Percentiles rank a stretch among this genome's conserved stretches.
These are phyloP conservation scores for Sympetrum striolatum DNA, from an alignment of 2,888 invertebrate genomes.

Conservation along the genomic window DNA sequence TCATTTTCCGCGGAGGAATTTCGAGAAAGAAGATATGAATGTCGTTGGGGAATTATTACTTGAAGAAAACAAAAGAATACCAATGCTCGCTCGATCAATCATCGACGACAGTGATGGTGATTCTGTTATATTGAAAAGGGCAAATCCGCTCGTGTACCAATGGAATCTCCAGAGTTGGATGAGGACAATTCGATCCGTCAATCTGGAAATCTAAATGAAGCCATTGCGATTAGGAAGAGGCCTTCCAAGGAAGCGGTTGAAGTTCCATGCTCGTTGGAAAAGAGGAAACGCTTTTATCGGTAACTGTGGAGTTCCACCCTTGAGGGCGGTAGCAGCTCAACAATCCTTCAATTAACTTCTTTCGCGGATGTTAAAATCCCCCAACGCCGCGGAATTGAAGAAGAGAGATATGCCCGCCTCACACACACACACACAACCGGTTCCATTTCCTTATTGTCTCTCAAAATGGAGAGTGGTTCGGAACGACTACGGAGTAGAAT, in stretches of 20 bases:
- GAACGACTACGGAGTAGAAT: neutral
- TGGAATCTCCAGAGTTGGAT: neutral
- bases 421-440: neutral
- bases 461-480: neutral
- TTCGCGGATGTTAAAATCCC: neutral
- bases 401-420: neutral
- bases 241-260: neutral
- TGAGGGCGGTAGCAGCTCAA: neutral
- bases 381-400: neutral
- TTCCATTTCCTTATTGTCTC: conserved; percentile 29
- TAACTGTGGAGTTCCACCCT: neutral
- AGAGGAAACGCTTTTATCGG: neutral
- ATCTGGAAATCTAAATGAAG: neutral
- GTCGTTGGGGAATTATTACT: no score
- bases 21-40: no score
- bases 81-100: neutral
- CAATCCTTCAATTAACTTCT: conserved; percentile 40
- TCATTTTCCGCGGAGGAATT: no score
- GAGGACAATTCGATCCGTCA: neutral
- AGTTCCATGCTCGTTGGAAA: neutral
- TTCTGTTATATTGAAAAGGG: neutral
- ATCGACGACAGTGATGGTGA: neutral
- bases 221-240: neutral
- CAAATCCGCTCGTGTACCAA: neutral
- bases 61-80: no score